Evolutionary conservation across 1,140 invertebrate genomes (phyloP), one percentile per base, ranked within the genome.

Genomic region (Ips nitidus): DNA sequence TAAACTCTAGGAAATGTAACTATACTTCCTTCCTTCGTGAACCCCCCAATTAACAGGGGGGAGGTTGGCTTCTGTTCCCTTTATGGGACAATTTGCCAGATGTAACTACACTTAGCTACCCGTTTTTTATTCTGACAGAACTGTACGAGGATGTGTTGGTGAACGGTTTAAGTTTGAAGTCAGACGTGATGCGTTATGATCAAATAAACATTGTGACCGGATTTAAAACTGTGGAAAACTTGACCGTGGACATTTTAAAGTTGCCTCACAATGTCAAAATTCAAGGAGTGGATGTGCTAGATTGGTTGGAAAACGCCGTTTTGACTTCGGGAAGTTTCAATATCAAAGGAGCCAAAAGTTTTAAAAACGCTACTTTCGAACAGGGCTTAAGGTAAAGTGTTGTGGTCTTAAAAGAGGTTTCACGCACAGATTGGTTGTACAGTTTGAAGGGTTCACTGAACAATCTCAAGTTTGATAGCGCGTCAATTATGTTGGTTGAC

Each of bases 221-320:
- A 3, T 50, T 55, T 1, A 83, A 84, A 75, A 66, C 3, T 4
- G 61, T 82, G 4, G 6, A 75, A 2, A 74, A 73, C 52, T 67
- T 81, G 4, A 61, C 59, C 2, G 73, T 80, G 3, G 71, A 76
- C 22, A 73, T 74, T 2, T 71, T 84, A 0, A 74, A 76, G 60
- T 47, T 77, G 1, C 71, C 73, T 4, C 8, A 75, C 7, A 67
- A 73, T 2, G 76, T 77, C 63, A 73, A 69, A n/a, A 73, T 84
- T 3, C 81, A 81, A 41, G 62, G 78, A 58, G 77, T 83, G 4
- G 74, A 81, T 38, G n/a, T 84, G 6, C 53, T 70, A 2, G 62
- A 81, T 38, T 84, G 81, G 81, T 75, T 84, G 3, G 69, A 79
- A 38, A 73, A 80, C 56, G 73, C 80, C 0, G 75, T 80, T n/a